Base-by-base conservation (phyloP, 2,113 vertebrate genomes). In the Cynoglossus semilaevis region DNA sequence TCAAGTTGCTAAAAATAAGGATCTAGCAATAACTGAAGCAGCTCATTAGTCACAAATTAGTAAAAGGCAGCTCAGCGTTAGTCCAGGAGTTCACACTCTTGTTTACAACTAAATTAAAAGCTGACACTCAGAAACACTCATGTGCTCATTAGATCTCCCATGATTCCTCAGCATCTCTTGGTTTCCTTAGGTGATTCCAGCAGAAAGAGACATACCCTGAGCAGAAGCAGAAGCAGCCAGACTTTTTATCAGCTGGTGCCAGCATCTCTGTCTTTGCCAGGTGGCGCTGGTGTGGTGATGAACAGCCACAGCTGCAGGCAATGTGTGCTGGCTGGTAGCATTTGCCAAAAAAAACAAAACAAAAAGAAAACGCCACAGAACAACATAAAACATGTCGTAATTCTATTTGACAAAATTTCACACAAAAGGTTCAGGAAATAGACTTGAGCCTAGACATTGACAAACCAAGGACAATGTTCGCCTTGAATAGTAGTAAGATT, bases 241-340 rank as follows among this genome's bases (percentile, higher is more conserved):
- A 78, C 47, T 13, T 54, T 70, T 70, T 58, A 70, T 79, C 62
- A 51, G 65, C n/a, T 1, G 46, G 34, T 71, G 76, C 76, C 79
- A 73, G 80, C 0, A 44, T 18, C 14, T 44, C 19, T 4, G 49
- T 12, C 34, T 2, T 34, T 63, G 69, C 72, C 79, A 67, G 75
- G 50, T 58, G 29, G 49, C 48, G 49, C 49, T 58, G 29, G 49
- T 44, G 49, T 19, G 51, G 2, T 40, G 41, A 43, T 51, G 62
- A 45, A 47, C 58, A 63, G 70, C 80, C 76, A 51, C 70, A 63
- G 73, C 80, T 74, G 63, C 73, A 65, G 80, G 75, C 63, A 63
- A 29, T 7, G 45, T 46, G 38, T 7, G 0, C 55, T 63, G 14
- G 0, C 74, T 71, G 71, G 67, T 70, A 65, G 12, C 37, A 10